A percentile compares a stretch with the other conserved stretches of the same genome.
These are phyloP conservation scores for Drosophila suboccidentalis DNA, from an alignment of 2,888 invertebrate species.

Conservation along the genomic window DNA sequence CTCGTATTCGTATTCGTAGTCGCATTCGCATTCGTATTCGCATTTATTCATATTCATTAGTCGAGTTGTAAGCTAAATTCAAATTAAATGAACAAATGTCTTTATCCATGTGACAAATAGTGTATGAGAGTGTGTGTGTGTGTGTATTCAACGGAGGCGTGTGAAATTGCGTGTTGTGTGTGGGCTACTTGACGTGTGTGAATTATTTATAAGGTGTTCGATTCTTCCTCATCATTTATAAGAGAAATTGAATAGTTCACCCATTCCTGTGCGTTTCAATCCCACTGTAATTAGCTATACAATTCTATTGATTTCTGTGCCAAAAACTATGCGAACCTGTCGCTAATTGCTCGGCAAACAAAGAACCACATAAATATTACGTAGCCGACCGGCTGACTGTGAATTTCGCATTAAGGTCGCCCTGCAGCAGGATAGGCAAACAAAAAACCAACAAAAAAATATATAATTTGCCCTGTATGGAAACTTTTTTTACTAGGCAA, in stretches of 20 bases:
- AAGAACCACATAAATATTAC: constrained; percentile 43
- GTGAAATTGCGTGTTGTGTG: constrained; percentile 36
- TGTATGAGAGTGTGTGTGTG: not conserved
- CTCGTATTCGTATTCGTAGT: constrained; percentile 18
- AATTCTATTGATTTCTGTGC: constrained; percentile 47
- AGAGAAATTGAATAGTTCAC: constrained; percentile 1
- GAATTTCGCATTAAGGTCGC: constrained; percentile 37
- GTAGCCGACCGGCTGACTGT: constrained; percentile 46
- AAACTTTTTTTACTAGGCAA: constrained; percentile 13
- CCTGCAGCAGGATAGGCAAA: constrained; percentile 27
- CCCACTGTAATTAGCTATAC: constrained; percentile 10
- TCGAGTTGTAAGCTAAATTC: constrained; percentile 43
- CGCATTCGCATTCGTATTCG: constrained; percentile 12
- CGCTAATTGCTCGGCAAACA: constrained; percentile 46
- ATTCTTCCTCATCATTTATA: not conserved
- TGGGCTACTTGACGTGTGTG: constrained; percentile 34
- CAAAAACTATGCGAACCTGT: constrained; percentile 20
- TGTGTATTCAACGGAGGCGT: constrained; percentile 11
- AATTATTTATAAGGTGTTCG: constrained; percentile 20
- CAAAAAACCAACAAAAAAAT: constrained; percentile 2
- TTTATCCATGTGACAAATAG: constrained; percentile 39
- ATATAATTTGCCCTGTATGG: constrained; percentile 9
- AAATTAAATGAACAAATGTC: constrained; percentile 23
- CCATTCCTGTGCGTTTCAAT: not conserved
- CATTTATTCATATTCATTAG: constrained; percentile 26